Conservation (phyloP, 2,113 vertebrate genomes). For the Caloenas nicobarica region DNA sequence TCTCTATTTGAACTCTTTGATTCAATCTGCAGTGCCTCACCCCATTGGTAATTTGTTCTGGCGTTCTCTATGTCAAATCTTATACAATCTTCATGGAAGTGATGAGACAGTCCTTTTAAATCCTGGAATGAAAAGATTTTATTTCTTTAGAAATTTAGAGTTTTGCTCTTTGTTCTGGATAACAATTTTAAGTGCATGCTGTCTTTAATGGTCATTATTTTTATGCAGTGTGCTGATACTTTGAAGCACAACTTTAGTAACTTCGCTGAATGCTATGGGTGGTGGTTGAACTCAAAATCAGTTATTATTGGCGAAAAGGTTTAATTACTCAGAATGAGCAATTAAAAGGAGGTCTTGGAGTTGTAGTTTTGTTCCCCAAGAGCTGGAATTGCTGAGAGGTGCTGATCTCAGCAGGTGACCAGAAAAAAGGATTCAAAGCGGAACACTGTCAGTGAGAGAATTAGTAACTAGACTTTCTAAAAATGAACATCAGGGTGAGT, state of each 20-base stretch:
- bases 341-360: neutral
- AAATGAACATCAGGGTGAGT: neutral
- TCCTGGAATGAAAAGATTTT: neutral
- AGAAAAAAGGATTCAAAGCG: neutral
- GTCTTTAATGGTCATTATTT: neutral
- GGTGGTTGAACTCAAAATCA: neutral
- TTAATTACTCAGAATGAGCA: neutral
- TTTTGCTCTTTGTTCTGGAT: neutral
- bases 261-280: neutral
- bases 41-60: neutral
- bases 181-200: neutral
- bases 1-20: slow-evolving; percentile 17
- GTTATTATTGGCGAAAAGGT: neutral
- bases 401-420: neutral
- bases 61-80: neutral
- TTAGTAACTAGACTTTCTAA: neutral
- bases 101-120: neutral
- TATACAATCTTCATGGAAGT: neutral
- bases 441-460: neutral
- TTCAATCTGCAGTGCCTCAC: neutral
- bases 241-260: neutral
- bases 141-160: neutral
- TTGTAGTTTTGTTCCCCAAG: neutral
- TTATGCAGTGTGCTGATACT: neutral
- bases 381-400: neutral